Conservation (phyloP, 2,113 vertebrate genomes). For the Macquaria ambigua region DNA sequence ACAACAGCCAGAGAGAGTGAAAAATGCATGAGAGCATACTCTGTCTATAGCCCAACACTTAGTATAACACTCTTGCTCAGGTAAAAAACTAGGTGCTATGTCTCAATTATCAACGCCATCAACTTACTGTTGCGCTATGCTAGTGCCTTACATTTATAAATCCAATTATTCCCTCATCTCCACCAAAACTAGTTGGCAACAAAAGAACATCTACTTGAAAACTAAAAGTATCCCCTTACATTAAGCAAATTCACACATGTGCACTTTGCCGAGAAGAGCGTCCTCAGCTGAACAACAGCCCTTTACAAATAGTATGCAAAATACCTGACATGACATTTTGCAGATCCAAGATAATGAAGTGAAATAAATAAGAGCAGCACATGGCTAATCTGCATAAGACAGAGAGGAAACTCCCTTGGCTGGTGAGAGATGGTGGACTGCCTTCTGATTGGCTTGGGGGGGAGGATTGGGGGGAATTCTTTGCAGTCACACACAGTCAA, state of each 20-base stretch:
- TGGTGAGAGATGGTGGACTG: slow-evolving; percentile 90
- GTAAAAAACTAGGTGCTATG: background rate
- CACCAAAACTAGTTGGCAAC: background rate
- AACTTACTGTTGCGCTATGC: background rate
- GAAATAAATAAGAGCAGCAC: slow-evolving; percentile 94
- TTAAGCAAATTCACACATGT: slow-evolving; percentile 23
- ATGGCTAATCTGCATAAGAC: slow-evolving; percentile 99
- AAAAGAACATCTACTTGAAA: background rate
- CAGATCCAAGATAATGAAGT: slow-evolving; percentile 85
- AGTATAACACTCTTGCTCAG: background rate
- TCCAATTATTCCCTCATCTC: background rate
- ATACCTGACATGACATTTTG: slow-evolving; percentile 73
- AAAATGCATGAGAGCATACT: slow-evolving; percentile 33
- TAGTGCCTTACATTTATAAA: background rate
- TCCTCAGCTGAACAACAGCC: slow-evolving; percentile 19
- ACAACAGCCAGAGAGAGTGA: slow-evolving; percentile 46
- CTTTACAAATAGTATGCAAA: slow-evolving; percentile 49
- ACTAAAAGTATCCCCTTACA: background rate
- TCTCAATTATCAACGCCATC: background rate
- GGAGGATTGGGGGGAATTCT: slow-evolving; percentile 70
- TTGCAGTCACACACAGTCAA: slow-evolving; percentile 72
- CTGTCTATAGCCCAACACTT: background rate
- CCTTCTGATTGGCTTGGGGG: slow-evolving; percentile 88
- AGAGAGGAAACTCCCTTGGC: slow-evolving; percentile 92
- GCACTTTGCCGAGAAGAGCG: slow-evolving; percentile 7